These are phyloP conservation scores for Pangasius krempfi DNA, from an alignment of 2,797 vertebrate species.

Conservation along the genomic window DNA sequence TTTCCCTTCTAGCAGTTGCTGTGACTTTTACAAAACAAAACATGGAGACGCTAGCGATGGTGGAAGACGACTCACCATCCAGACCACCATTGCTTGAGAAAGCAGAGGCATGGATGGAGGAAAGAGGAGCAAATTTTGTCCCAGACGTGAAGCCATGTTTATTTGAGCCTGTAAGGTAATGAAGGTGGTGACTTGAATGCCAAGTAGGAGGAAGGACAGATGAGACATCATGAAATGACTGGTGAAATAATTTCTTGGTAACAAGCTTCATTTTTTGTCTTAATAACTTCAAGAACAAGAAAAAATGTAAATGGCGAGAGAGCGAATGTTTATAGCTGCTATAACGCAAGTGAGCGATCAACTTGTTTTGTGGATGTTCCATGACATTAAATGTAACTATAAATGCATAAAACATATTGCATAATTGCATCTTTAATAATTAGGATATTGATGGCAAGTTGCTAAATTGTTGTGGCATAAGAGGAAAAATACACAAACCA, in stretches of 20 bases:
- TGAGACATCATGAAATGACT: not conserved
- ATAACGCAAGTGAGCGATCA: not conserved
- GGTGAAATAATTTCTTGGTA: not conserved
- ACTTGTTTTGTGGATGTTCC: not conserved
- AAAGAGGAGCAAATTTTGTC: not conserved
- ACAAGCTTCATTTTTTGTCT: not conserved
- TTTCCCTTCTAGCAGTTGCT: not conserved
- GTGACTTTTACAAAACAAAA: not conserved
- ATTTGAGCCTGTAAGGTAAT: not conserved
- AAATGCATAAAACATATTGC: not conserved
- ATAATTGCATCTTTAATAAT: not conserved
- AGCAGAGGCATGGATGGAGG: not conserved
- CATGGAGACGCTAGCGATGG: not conserved
- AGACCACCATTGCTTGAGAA: not conserved
- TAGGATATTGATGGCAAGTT: not conserved
- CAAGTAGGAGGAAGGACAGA: not conserved
- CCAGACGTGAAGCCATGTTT: not conserved
- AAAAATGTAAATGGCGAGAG: not conserved
- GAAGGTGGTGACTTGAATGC: not conserved
- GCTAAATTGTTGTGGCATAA: not conserved
- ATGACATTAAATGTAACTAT: not conserved
- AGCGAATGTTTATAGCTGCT: not conserved
- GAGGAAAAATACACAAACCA: not conserved
- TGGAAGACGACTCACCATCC: not conserved
- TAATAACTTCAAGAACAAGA: not conserved